Evolutionary conservation across 2,797 vertebrate species (phyloP).

Genomic region (Characodon lateralis): DNA sequence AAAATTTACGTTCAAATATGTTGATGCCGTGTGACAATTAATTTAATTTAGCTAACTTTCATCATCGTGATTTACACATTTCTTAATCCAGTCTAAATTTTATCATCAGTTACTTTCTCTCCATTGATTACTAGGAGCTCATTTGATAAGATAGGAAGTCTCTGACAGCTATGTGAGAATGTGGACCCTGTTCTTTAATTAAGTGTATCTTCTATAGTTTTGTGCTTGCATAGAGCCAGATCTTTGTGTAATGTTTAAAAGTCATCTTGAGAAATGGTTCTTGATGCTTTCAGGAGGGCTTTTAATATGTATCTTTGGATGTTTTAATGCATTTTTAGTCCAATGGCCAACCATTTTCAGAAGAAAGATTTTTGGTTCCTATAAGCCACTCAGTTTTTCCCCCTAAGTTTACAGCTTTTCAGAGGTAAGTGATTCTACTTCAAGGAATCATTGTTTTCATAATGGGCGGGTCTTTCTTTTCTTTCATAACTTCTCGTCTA

Average conservation of each 20-base stretch:
- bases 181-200: not conserved
- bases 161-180: no score
- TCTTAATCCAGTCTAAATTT: no score
- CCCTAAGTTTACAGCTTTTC: not conserved
- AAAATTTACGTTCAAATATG: no score
- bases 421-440: not conserved
- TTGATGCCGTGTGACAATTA: no score
- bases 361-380: not conserved
- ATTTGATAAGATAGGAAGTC: no score
- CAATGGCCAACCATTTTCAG: not conserved
- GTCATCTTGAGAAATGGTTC: not conserved
- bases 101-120: no score
- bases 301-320: slow-evolving; percentile 4
- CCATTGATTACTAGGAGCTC: no score
- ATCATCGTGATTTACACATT: no score
- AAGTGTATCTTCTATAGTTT: not conserved
- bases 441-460: not conserved
- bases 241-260: not conserved
- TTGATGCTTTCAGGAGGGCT: not conserved
- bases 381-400: no score
- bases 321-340: not conserved
- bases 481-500: no score
- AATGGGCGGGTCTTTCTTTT: not conserved
- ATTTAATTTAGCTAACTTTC: no score
- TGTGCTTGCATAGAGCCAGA: not conserved